Percentiles rank a stretch among this genome's conserved stretches.
Evolutionary conservation across 1,140 invertebrate species (phyloP).

Genomic region (Charaxes varanes): DNA sequence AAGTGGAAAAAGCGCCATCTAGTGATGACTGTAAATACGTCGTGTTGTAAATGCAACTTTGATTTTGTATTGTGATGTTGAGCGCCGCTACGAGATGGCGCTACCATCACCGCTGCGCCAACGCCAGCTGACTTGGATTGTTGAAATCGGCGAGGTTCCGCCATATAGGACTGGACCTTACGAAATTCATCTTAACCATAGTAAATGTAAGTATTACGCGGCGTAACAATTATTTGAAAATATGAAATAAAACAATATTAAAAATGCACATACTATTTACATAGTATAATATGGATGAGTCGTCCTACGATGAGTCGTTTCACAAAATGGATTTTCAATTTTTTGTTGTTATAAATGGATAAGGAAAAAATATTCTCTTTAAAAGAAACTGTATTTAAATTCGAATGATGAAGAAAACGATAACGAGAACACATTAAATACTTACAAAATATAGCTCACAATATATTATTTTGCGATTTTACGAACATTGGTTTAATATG

Average conservation of each 20-base stretch:
- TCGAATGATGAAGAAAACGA: no score
- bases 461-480: no score
- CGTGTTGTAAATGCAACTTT: constrained; percentile 1
- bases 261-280: neutral
- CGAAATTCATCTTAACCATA: constrained; percentile 71
- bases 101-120: constrained; percentile 36
- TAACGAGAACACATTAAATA: no score
- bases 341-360: no score
- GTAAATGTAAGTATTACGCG: constrained; percentile 74
- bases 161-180: constrained; percentile 54
- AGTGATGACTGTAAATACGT: constrained; percentile 9
- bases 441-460: no score
- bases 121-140: constrained; percentile 72
- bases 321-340: no score
- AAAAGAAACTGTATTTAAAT: no score
- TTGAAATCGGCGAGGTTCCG: constrained; percentile 65
- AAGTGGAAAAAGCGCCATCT: constrained; percentile 32
- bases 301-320: no score
- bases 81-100: constrained; percentile 29
- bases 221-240: neutral
- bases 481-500: no score
- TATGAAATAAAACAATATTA: neutral
- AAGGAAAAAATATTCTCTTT: no score
- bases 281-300: neutral
- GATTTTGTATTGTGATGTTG: constrained; percentile 13